Base-by-base conservation (phyloP, 2,888 invertebrate species). In the Microctonus aethiopoides region DNA sequence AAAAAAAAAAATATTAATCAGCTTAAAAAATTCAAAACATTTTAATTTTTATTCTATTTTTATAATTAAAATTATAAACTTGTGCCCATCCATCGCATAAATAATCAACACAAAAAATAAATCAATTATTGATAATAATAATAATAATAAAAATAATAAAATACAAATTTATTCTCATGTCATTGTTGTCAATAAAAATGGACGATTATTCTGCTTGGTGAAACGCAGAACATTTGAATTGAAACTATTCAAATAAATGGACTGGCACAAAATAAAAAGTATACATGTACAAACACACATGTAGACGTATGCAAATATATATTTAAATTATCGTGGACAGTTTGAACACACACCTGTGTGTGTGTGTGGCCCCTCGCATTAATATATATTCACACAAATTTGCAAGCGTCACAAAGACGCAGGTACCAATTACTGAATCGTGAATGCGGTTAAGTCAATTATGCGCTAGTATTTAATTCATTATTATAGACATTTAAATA, bases 231-330 rank as follows among this genome's bases (percentile, higher is more conserved):
- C n/a, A 46, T 20, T 36, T 36, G 24, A 36, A 64, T 64, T 51
- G 65, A 54, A 69, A 68, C 62, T 46, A 68, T 68, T 68, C 60
- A 65, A 60, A 65, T 69, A 36, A 60, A 69, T 64, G 46, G 65
- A 24, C 29, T 52, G 56, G 41, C 39, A 16, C 16, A 59, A n/a
- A 16, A 57, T 11, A 32, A 57, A n/a, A 22, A 56, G 24, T 24
- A 3, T 52, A 34, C 39, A 39, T 46, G 24, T 61, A 22, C 24
- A 9, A 11, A 29, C 7, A 24, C 41, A 46, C 16, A 34, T 29
- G 26, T 1, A 13, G 2, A 22, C 11, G 13, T 20, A 39, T 52
- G n/a, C n/a, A n/a, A n/a, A n/a, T n/a, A n/a, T n/a, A n/a, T n/a
- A n/a, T n/a, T n/a, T n/a, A n/a, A n/a, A n/a, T n/a, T n/a, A n/a